These are phyloP conservation scores for Simalia tracyae DNA, from an alignment of 2,797 vertebrate genomes.

Conservation along the genomic window DNA sequence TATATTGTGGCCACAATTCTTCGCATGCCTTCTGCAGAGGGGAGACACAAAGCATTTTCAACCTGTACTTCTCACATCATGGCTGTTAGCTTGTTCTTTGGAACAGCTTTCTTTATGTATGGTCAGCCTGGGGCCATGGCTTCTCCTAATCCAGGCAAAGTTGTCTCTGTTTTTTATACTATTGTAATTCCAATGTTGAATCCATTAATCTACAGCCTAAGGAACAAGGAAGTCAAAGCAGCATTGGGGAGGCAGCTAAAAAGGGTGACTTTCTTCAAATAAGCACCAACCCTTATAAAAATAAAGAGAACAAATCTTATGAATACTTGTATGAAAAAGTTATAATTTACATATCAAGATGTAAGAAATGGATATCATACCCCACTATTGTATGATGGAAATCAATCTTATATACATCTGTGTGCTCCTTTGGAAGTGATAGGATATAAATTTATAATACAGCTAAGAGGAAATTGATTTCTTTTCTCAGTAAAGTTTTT, in stretches of 20 bases:
- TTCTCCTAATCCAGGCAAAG: slow-evolving; percentile 43
- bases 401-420: neutral
- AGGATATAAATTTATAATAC: neutral
- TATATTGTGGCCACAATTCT: slow-evolving; percentile 57
- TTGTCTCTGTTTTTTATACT: slow-evolving; percentile 57
- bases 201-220: slow-evolving; percentile 57
- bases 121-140: slow-evolving; percentile 54
- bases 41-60: slow-evolving; percentile 46
- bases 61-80: slow-evolving; percentile 57
- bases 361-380: neutral
- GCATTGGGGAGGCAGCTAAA: slow-evolving; percentile 2
- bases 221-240: slow-evolving; percentile 60
- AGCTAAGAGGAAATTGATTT: neutral
- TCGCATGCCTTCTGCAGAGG: slow-evolving; percentile 33
- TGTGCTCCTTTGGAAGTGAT: neutral
- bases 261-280: neutral
- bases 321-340: neutral
- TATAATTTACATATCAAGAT: neutral
- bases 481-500: neutral
- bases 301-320: neutral
- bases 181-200: slow-evolving; percentile 60
- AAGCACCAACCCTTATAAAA: neutral
- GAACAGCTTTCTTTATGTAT: slow-evolving; percentile 56
- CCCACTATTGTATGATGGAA: neutral
- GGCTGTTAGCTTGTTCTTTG: slow-evolving; percentile 49